Percentiles rank a stretch among this genome's conserved stretches.
Evolutionary conservation across 2,113 vertebrate genomes (phyloP).

Genomic region (Cynoglossus semilaevis): DNA sequence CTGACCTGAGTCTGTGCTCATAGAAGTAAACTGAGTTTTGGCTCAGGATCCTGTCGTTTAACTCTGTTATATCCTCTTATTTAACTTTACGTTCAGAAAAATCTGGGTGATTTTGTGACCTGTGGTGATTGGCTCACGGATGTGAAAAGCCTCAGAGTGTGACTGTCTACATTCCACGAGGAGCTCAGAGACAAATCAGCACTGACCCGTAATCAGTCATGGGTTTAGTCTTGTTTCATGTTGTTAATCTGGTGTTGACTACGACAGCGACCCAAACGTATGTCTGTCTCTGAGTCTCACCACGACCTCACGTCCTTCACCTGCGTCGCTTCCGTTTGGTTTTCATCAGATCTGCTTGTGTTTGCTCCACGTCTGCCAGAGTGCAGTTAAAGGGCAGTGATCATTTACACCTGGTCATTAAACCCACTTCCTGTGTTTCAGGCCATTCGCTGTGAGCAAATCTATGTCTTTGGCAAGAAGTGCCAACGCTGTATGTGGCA

Average conservation of each 20-base stretch:
- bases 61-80: neutral
- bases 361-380: neutral
- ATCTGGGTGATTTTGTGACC: neutral
- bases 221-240: constrained; percentile 21
- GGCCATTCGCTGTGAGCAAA: constrained; percentile 33
- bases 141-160: constrained; percentile 39
- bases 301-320: too few relatives aligned
- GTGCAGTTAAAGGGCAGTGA: too few relatives aligned
- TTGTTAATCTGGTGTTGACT: neutral
- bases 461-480: constrained; percentile 37
- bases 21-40: too few relatives aligned
- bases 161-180: constrained; percentile 47
- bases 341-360: neutral
- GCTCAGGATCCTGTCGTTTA: neutral
- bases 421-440: neutral
- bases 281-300: neutral
- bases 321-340: too few relatives aligned
- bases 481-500: constrained; percentile 31
- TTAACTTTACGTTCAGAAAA: neutral
- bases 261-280: too few relatives aligned
- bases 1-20: too few relatives aligned
- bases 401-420: too few relatives aligned
- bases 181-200: constrained; percentile 1
- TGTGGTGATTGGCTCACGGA: constrained; percentile 27
- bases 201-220: constrained; percentile 17